Evolutionary conservation across 2,113 vertebrate genomes (phyloP), one percentile per base, ranked within the genome.

Genomic region (Oncorhynchus tshawytscha): DNA sequence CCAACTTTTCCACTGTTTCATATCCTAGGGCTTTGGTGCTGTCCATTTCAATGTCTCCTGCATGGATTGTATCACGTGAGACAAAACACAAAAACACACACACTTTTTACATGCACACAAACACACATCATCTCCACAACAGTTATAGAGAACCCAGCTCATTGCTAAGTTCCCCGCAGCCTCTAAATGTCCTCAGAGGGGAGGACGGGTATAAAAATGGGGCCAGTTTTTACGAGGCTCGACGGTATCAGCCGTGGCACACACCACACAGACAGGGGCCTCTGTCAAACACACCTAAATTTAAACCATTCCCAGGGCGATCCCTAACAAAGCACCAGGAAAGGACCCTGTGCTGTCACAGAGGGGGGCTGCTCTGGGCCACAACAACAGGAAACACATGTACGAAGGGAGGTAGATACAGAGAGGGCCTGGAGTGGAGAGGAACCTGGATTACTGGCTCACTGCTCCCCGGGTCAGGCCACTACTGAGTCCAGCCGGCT

Each of bases 341-440:
- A 94, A 95, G 92, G 88, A 91, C 89, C 90, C 91, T 88, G 73
- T 45, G 90, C 90, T 89, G 82, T 83, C 88, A 74, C 27, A 71
- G 79, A 78, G 86, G 88, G 87, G 88, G 87, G 89, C 73, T 88
- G 82, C 84, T 71, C 88, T 88, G 68, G 71, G 84, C 92, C 80
- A 91, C 89, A 96, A 96, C 95, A 96, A 96, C 95, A 97, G 96
- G 96, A 96, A 97, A 95, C 96, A 96, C 88, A 94, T 96, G 96
- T 94, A 93, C 1, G 51, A 16, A 54, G 49, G 85, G 87, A 79
- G 78, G 84, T 89, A 78, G 84, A 93, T 93, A 90, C 85, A 89
- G 87, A 72, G 80, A 70, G 76, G 83, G 88, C 83, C 80, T 7
- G 31, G 31, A 11, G 73, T 70, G 72, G 73, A 73, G 74, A 78